phyloP scores from a whole-genome alignment of 2,888 invertebrate species.

The Sphaerophoria rueppellii region DNA sequence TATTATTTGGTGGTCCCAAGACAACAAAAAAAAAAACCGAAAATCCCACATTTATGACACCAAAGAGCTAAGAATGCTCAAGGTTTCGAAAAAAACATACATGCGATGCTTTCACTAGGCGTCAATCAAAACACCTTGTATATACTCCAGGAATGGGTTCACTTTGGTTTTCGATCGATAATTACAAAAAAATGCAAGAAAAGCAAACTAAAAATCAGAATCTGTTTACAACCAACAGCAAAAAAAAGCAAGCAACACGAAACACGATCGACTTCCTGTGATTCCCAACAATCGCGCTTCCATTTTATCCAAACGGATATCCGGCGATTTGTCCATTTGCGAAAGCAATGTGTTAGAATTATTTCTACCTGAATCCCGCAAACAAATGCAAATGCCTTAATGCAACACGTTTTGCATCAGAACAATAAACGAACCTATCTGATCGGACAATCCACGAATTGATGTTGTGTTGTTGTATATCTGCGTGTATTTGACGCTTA shows the following conservation, averaged over 20 bases:
- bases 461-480: slow-evolving; percentile 21
- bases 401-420: slow-evolving; percentile 55
- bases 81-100: no score
- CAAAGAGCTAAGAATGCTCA: no score
- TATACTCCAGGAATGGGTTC: no score
- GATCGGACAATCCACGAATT: slow-evolving; percentile 59
- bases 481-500: background rate
- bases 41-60: no score
- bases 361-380: slow-evolving; percentile 51
- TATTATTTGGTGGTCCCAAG: no score
- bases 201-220: no score
- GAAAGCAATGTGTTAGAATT: slow-evolving; percentile 52
- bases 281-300: slow-evolving; percentile 15
- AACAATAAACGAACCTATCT: slow-evolving; percentile 39
- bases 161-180: no score
- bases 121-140: no score
- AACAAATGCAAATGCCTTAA: slow-evolving; percentile 9
- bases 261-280: slow-evolving; percentile 14
- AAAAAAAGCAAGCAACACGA: background rate
- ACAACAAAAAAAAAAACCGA: no score
- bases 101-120: no score
- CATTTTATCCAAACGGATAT: slow-evolving; percentile 61
- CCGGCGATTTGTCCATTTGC: slow-evolving; percentile 60
- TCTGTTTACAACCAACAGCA: no score
- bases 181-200: no score